Base-by-base conservation (phyloP, 35 echinoderm and acorn worm genomes). In the Apostichopus californicus region DNA sequence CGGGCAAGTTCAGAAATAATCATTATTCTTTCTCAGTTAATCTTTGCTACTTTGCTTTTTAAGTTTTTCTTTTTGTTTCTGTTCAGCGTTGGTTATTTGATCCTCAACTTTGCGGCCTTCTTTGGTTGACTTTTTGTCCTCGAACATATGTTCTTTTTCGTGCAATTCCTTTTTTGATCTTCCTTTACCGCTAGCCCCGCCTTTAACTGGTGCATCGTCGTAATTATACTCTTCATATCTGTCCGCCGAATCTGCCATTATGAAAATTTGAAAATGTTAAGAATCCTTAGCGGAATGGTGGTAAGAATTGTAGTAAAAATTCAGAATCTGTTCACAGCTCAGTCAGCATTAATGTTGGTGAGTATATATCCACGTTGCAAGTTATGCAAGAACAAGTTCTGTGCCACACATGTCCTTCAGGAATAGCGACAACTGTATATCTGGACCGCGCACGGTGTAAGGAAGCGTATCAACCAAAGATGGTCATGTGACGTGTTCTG, bases 11-110 rank as follows among this genome's bases (percentile, higher is more conserved):
- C 71, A 20, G 71, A 75, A 22, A 75, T 7, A 22, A 75, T 75
- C 20, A 13, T 7, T 5, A 20, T 22, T 22, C 71, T n/a, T 18
- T n/a, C 7, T 11, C 81, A 58, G 34, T 71, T 97, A 94, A 61
- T 94, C 95, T 94, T 94, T 97, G 73, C 91, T 97, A 65, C 56
- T 93, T 54, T 97, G 95, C 90, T 97, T 97, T 88, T 97, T 97
- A 58, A 97, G 22, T 88, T 97, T 97, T 10, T 97, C 95, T 70
- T 94, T 97, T 56, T 97, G 91, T 78, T 94, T 97, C 65, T 94
- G 90, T 90, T 97, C 95, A 9, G 95, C 90, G 81, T 97, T 94
- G 23, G 93, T 97, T 54, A 94, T 97, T 82, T 94, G 93, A 15
- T 97, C 87, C 79, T 93, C 93, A 8, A 84, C 91, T 56, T 93